Evolutionary conservation across 2,888 invertebrate species (phyloP).

Genomic region (Heliconius erato): DNA sequence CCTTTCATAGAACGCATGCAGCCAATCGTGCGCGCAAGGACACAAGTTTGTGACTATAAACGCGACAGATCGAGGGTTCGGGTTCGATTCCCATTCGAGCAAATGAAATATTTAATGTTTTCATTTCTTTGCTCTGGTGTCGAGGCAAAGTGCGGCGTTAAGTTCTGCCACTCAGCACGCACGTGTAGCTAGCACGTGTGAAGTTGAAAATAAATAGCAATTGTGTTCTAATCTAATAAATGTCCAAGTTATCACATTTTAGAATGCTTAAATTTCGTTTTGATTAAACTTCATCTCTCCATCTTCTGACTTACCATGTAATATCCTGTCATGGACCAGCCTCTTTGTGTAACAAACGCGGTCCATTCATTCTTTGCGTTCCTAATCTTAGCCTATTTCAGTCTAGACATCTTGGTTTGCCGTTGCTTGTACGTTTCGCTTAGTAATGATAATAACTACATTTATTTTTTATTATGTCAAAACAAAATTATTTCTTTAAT

Average conservation of each 20-base stretch:
- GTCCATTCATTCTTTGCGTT: constrained; percentile 48
- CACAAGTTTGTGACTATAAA: too few relatives aligned
- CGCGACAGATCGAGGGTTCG: too few relatives aligned
- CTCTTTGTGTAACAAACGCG: constrained; percentile 47
- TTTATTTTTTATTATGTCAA: background rate
- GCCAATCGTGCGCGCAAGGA: too few relatives aligned
- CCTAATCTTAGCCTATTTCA: constrained; percentile 44
- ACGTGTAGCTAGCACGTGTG: too few relatives aligned
- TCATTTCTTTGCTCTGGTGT: too few relatives aligned
- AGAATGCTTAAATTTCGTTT: background rate
- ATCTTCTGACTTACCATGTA: constrained; percentile 41
- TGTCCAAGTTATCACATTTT: background rate
- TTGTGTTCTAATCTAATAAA: background rate
- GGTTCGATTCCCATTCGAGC: too few relatives aligned
- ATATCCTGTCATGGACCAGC: constrained; percentile 47
- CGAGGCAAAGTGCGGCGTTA: too few relatives aligned
- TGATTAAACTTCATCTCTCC: constrained; percentile 22
- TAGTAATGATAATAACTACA: background rate
- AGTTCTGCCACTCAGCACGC: too few relatives aligned
- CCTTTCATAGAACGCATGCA: too few relatives aligned
- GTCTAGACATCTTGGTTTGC: constrained; percentile 12
- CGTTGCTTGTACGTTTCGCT: background rate
- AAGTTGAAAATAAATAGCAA: background rate
- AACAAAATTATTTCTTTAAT: too few relatives aligned
- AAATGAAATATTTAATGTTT: too few relatives aligned